These are phyloP conservation scores for Myotis brandtii DNA, from an alignment of 2,113 vertebrate species.

Conservation along the genomic window DNA sequence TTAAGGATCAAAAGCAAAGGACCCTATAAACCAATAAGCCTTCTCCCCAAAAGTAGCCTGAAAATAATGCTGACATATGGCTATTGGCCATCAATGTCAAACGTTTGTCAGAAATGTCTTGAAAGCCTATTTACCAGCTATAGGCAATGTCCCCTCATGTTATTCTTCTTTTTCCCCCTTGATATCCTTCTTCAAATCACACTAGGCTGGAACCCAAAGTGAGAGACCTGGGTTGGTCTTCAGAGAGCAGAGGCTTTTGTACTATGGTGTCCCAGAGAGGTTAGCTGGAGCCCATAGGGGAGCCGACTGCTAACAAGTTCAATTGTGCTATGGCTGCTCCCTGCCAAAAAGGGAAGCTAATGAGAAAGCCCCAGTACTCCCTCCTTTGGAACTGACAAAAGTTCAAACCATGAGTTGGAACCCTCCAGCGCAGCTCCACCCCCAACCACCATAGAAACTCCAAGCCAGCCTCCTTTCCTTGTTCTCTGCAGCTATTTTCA, in stretches of 20 bases:
- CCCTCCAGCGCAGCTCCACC: background rate
- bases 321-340: background rate
- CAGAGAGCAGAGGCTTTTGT: background rate
- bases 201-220: background rate
- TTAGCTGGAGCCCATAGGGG: background rate
- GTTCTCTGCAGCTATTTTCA: background rate
- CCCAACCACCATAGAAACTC: background rate
- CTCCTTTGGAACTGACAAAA: background rate
- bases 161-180: background rate
- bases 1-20: slow-evolving; percentile 28
- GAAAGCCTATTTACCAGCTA: background rate
- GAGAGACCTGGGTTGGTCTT: background rate
- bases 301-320: background rate
- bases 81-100: slow-evolving; percentile 11
- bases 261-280: background rate
- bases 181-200: slow-evolving; percentile 24
- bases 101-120: slow-evolving; percentile 8
- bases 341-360: background rate
- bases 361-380: background rate
- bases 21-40: background rate
- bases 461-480: background rate
- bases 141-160: background rate
- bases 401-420: background rate
- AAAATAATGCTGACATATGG: slow-evolving; percentile 29
- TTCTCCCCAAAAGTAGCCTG: background rate